phyloP scores from a whole-genome alignment of 2,113 vertebrate species.

The Rhinolophus sinicus region DNA sequence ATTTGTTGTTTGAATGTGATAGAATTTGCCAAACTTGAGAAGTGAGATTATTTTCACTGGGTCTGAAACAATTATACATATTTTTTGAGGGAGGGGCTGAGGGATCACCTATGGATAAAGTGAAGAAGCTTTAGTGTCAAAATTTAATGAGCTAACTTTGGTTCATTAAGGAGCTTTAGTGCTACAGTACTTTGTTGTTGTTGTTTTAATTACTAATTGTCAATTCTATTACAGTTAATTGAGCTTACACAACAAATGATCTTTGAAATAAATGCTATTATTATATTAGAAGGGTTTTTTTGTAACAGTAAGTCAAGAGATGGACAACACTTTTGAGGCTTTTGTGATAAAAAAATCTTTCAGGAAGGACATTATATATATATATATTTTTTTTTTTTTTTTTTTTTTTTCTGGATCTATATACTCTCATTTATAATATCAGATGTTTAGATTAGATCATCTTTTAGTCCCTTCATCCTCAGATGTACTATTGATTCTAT shows the following conservation, averaged over 20 bases:
- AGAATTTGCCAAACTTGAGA: background rate
- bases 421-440: background rate
- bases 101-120: background rate
- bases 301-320: background rate
- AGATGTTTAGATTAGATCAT: background rate
- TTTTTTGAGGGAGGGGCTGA: background rate
- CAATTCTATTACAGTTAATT: background rate
- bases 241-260: background rate
- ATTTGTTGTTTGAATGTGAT: slow-evolving; percentile 26
- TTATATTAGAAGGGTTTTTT: background rate
- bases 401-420: background rate
- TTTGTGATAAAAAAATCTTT: background rate
- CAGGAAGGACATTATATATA: background rate
- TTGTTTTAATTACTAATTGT: background rate
- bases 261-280: background rate
- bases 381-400: no score
- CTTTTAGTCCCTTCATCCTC: background rate
- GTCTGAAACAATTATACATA: background rate
- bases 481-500: background rate
- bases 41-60: background rate
- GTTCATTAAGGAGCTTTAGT: background rate
- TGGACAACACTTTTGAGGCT: background rate
- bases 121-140: background rate
- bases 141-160: background rate
- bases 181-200: background rate